Conservation (phyloP, 2,797 vertebrate genomes). For the Sebastes trivittatus region DNA sequence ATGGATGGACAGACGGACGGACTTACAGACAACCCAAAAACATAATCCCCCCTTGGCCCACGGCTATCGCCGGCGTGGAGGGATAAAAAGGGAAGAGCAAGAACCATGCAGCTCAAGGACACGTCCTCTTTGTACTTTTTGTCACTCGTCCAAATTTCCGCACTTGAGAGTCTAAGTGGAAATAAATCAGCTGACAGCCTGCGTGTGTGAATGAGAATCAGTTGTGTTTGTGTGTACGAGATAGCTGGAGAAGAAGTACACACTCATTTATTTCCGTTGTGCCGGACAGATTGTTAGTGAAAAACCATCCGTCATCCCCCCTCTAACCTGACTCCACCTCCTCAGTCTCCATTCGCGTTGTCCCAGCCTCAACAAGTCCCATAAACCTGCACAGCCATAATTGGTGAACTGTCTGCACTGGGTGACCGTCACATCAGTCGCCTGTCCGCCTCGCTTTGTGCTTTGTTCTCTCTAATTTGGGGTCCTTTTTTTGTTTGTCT, state of each 20-base stretch:
- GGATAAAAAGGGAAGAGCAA: neutral
- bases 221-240: constrained; percentile 41
- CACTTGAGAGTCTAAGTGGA: constrained; percentile 62
- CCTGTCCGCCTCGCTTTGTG: neutral
- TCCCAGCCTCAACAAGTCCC: neutral
- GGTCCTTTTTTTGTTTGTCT: constrained; percentile 24
- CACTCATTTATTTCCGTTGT: constrained; percentile 37
- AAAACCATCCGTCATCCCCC: constrained; percentile 45
- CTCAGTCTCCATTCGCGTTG: constrained; percentile 14
- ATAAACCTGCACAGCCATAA: constrained; percentile 4
- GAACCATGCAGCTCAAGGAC: constrained; percentile 54
- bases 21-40: neutral
- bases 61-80: neutral
- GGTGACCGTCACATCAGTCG: constrained; percentile 5
- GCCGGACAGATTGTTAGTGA: constrained; percentile 61
- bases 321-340: constrained; percentile 21
- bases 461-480: constrained; percentile 16
- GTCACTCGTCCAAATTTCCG: constrained; percentile 68
- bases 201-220: constrained; percentile 37
- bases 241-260: constrained; percentile 28
- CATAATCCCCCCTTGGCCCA: neutral
- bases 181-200: constrained; percentile 66
- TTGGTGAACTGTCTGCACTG: constrained; percentile 28
- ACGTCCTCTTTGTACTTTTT: constrained; percentile 62
- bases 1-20: neutral